A percentile compares a stretch with the other conserved stretches of the same genome.
Conservation (phyloP, 2,888 invertebrate species). For the Cheilosia vernalis region DNA sequence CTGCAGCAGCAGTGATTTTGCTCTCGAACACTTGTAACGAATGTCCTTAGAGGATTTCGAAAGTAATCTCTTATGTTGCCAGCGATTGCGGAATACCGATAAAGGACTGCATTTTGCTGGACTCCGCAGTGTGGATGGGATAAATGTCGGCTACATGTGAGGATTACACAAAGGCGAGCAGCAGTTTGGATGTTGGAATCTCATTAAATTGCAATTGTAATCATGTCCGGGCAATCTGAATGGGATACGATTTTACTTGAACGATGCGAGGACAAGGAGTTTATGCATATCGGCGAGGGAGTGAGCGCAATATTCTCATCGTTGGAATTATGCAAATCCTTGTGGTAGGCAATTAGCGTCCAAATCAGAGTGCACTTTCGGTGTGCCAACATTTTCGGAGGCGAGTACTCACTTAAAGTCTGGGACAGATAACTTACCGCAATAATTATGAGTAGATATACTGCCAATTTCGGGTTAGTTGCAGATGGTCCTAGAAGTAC, state of each 20-base stretch:
- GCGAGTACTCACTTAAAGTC: slow-evolving; percentile 3
- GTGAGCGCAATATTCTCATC: slow-evolving; percentile 35
- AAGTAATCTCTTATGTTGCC: slow-evolving; percentile 74
- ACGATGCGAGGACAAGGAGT: slow-evolving; percentile 11
- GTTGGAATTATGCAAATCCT: slow-evolving; percentile 74
- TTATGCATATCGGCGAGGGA: slow-evolving; percentile 31
- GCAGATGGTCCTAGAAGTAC: slow-evolving; percentile 9
- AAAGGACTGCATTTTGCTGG: slow-evolving; percentile 69
- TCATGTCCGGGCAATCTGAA: slow-evolving; percentile 66
- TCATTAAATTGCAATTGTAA: slow-evolving; percentile 73
- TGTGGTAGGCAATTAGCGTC: slow-evolving; percentile 66
- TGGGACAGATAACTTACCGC: slow-evolving; percentile 34
- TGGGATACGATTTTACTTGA: slow-evolving; percentile 27
- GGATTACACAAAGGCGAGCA: slow-evolving; percentile 50
- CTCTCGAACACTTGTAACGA: slow-evolving; percentile 63
- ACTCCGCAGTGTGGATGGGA: slow-evolving; percentile 20
- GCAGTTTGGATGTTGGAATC: slow-evolving; percentile 57
- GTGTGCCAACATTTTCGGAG: slow-evolving; percentile 16
- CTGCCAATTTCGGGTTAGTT: slow-evolving; percentile 31
- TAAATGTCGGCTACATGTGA: slow-evolving; percentile 64
- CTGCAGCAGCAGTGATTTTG: slow-evolving; percentile 20
- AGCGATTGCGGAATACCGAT: slow-evolving; percentile 72
- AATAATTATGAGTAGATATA: slow-evolving; percentile 6
- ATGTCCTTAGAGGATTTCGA: slow-evolving; percentile 72
- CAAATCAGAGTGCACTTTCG: slow-evolving; percentile 37